Evolutionary conservation across 2,888 invertebrate species (phyloP).

Genomic region (Ptilodon capucinus): DNA sequence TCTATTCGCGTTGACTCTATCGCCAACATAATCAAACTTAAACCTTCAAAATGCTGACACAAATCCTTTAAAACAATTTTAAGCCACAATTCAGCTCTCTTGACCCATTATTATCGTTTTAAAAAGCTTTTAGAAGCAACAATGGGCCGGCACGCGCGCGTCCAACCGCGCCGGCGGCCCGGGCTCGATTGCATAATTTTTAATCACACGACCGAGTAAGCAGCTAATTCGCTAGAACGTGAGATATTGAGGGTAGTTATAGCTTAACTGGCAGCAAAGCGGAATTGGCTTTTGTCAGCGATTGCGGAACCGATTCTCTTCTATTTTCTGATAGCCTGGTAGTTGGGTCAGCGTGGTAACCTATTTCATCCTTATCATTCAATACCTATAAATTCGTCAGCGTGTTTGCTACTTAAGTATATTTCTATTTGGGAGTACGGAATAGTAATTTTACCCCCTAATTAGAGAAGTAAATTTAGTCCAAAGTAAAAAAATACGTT

Average conservation of each 20-base stretch:
- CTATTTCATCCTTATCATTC: background rate
- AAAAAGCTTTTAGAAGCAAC: slow-evolving; percentile 66
- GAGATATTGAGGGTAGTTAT: slow-evolving; percentile 58
- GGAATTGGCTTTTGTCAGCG: slow-evolving; percentile 51
- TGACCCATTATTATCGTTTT: slow-evolving; percentile 60
- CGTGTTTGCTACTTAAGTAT: background rate
- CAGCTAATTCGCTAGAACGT: slow-evolving; percentile 79
- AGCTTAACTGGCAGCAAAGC: slow-evolving; percentile 52
- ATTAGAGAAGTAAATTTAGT: too few species aligned
- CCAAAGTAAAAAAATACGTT: too few species aligned
- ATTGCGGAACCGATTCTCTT: slow-evolving; percentile 48
- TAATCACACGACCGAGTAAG: slow-evolving; percentile 80
- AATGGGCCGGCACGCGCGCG: slow-evolving; percentile 60
- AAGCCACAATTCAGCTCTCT: slow-evolving; percentile 31
- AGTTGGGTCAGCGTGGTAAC: slow-evolving; percentile 9
- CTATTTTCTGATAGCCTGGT: slow-evolving; percentile 38
- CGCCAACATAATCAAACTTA: background rate
- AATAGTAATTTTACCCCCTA: too few species aligned
- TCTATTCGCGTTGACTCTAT: background rate
- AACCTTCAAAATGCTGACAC: slow-evolving; percentile 7
- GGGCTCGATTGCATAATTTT: slow-evolving; percentile 73
- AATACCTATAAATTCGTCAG: background rate
- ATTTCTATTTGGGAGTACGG: too few species aligned
- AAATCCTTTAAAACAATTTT: slow-evolving; percentile 25
- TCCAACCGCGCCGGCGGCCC: slow-evolving; percentile 47